Percentiles rank a stretch among this genome's conserved stretches.
Conservation (phyloP, 2,888 invertebrate species). For the Ectobius pallidus region DNA sequence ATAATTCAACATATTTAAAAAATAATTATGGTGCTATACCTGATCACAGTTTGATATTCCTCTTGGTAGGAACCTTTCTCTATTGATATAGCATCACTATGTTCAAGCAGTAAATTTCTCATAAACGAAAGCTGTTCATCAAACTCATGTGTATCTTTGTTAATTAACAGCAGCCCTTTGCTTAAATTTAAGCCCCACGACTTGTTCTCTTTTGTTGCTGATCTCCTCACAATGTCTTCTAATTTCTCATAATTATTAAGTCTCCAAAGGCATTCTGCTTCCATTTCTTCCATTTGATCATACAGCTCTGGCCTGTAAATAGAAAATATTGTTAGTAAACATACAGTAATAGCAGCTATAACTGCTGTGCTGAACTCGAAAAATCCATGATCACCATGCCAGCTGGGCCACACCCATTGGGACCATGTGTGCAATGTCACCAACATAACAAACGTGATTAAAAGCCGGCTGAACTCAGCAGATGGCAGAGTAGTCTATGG, state of each 20-base stretch:
- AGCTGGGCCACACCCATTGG: too few species aligned
- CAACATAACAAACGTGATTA: too few species aligned
- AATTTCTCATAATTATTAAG: constrained; percentile 83
- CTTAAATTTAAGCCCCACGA: constrained; percentile 79
- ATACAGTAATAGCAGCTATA: too few species aligned
- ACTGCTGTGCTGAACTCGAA: too few species aligned
- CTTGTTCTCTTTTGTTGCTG: constrained; percentile 53
- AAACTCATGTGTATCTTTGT: constrained; percentile 11
- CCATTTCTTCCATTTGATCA: constrained; percentile 65
- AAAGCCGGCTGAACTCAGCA: too few species aligned
- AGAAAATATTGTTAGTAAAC: neutral
- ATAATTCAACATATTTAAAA: too few species aligned
- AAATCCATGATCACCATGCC: too few species aligned
- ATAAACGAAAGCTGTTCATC: neutral
- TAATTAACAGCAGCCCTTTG: constrained; percentile 67
- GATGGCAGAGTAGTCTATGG: too few species aligned
- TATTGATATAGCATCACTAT: constrained; percentile 56
- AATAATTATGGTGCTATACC: too few species aligned
- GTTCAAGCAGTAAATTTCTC: constrained; percentile 60
- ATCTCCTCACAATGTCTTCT: constrained; percentile 63
- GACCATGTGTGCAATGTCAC: too few species aligned
- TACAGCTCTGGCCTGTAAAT: constrained; percentile 55
- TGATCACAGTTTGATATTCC: constrained; percentile 73
- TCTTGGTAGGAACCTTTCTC: constrained; percentile 74
- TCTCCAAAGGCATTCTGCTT: constrained; percentile 88